A percentile compares a stretch with the other conserved stretches of the same genome.
phyloP scores from a whole-genome alignment of 1,140 invertebrate species.

The Calephelis nemesis region DNA sequence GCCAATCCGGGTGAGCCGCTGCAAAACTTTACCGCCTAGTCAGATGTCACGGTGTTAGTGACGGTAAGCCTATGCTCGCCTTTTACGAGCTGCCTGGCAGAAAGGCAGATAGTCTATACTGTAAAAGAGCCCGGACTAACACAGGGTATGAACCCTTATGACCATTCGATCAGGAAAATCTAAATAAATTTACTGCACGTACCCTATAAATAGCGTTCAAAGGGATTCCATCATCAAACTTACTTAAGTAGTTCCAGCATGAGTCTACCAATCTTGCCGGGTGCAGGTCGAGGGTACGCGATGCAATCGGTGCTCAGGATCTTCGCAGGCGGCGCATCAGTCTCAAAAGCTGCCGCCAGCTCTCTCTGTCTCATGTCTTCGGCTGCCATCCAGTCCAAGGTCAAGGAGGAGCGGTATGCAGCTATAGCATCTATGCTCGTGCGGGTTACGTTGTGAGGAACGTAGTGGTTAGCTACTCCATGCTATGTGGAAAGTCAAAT shows the following conservation, averaged over 20 bases:
- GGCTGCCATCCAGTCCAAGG: slow-evolving; percentile 60
- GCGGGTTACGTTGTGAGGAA: slow-evolving; percentile 45
- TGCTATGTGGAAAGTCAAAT: background rate
- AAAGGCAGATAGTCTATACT: too few relatives aligned
- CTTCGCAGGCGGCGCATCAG: slow-evolving; percentile 39
- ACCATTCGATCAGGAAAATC: too few relatives aligned
- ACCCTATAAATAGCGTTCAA: too few relatives aligned
- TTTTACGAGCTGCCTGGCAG: too few relatives aligned
- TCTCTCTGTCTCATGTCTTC: slow-evolving; percentile 56
- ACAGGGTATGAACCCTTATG: too few relatives aligned
- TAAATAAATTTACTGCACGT: too few relatives aligned
- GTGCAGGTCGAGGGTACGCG: slow-evolving; percentile 45
- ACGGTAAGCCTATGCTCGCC: too few relatives aligned
- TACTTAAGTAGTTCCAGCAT: slow-evolving; percentile 67
- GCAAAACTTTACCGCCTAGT: too few relatives aligned
- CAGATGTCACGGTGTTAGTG: too few relatives aligned
- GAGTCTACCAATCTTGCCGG: slow-evolving; percentile 52
- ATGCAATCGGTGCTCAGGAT: slow-evolving; percentile 52
- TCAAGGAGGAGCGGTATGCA: slow-evolving; percentile 56
- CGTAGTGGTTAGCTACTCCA: slow-evolving; percentile 38
- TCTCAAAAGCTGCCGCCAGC: slow-evolving; percentile 50
- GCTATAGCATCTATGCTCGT: slow-evolving; percentile 46
- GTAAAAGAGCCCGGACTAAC: too few relatives aligned
- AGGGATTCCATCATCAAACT: background rate
- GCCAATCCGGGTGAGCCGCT: too few relatives aligned